These are phyloP conservation scores for Aphis gossypii DNA, from an alignment of 1,140 invertebrate genomes.

Conservation along the genomic window DNA sequence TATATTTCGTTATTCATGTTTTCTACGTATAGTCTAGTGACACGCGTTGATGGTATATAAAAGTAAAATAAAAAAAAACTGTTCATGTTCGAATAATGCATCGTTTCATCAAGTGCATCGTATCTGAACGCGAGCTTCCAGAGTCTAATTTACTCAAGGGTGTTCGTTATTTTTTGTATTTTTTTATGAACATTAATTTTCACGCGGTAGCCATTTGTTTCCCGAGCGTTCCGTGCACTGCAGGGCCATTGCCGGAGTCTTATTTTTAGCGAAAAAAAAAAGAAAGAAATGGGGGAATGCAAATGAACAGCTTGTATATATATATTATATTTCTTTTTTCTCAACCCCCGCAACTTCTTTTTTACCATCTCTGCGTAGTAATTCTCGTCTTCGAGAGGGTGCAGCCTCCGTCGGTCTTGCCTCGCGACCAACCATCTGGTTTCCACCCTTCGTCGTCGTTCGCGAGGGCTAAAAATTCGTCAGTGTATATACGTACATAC, in stretches of 20 bases:
- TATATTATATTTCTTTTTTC: constrained; percentile 3
- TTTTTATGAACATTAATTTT: constrained; percentile 47
- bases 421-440: constrained; percentile 49
- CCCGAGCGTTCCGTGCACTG: background rate
- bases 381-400: constrained; percentile 52
- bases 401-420: background rate
- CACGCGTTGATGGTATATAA: background rate
- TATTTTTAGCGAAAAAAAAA: constrained; percentile 49
- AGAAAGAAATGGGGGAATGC: constrained; percentile 51
- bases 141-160: background rate
- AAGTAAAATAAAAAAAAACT: background rate
- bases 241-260: constrained; percentile 34
- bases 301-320: constrained; percentile 37
- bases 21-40: background rate
- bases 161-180: constrained; percentile 18
- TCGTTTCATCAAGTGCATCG: background rate
- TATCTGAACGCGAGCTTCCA: background rate
- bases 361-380: constrained; percentile 27
- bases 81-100: background rate
- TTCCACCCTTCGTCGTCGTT: background rate
- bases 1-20: background rate
- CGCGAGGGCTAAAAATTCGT: constrained; percentile 39
- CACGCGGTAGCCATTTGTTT: constrained; percentile 46
- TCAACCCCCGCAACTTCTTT: constrained; percentile 52
- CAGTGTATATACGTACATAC: background rate